Evolutionary conservation across 2,113 vertebrate species (phyloP), one percentile per base, ranked within the genome.

Genomic region (Desmodus rotundus): DNA sequence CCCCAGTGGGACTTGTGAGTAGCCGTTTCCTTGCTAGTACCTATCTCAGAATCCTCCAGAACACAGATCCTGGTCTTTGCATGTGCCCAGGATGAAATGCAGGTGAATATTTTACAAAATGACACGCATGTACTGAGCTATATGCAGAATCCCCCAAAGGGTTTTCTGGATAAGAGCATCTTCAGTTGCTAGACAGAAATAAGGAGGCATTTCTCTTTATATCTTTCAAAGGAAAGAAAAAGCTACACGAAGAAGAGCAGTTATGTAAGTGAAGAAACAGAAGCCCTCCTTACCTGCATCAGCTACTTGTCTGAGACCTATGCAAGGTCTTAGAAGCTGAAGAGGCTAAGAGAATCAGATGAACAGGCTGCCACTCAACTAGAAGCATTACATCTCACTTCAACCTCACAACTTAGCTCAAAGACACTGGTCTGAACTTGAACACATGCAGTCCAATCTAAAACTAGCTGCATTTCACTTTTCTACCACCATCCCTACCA

Each of bases 41-140:
- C 77, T 2, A n/a, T 73, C 74, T 87, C 82, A 93, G 78, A 96
- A 92, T 82, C 33, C 65, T 93, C 84, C 77, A 90, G 89, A 95
- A 93, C 26, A 56, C 47, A 72, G 43, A 33, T 70, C 54, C 50
- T 77, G 78, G 89, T 52, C 73, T 92, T 77, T 68, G 41, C 24
- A 20, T 3, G 28, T 38, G 36, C 28, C 58, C 38, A 54, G 84
- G 56, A 67, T 76, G 58, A 81, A 94, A 54, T 24, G 31, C 61
- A 72, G 19, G 41, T 28, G 19, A 88, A 41, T 13, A 33, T 19
- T 88, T 90, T 78, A 63, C 31, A n/a, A 7, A 45, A n/a, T 17
- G 41, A 74, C 82, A 68, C 4, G 15, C n/a, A 41, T 54, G 33
- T 20, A 52, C 22, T 54, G 4, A 63, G 43, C 8, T 31, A 45